These are phyloP conservation scores for Dascyllus trimaculatus DNA, from an alignment of 2,113 vertebrate species.

Conservation along the genomic window DNA sequence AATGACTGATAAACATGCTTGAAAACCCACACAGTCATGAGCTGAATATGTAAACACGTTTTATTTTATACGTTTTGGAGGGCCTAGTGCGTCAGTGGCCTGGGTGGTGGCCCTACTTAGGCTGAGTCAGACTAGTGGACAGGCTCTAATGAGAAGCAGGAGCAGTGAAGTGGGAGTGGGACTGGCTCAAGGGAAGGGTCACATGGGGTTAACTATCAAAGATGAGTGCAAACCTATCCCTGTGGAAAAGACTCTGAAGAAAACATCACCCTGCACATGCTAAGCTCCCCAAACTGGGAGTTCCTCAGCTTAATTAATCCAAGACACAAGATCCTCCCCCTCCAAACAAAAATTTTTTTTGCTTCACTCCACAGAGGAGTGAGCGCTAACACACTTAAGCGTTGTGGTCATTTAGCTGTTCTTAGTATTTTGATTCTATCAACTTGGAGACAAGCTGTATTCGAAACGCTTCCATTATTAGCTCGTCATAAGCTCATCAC, in stretches of 20 bases:
- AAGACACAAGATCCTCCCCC: conserved; percentile 76
- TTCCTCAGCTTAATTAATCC: conserved; percentile 85
- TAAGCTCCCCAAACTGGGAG: conserved; percentile 84
- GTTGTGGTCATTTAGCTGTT: conserved; percentile 39
- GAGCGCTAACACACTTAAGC: conserved; percentile 44
- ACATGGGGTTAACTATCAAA: conserved; percentile 86
- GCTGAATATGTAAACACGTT: conserved; percentile 17
- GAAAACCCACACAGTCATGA: conserved; percentile 6
- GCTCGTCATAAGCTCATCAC: conserved; percentile 15
- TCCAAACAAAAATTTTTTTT: conserved; percentile 25
- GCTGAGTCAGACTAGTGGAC: conserved; percentile 68
- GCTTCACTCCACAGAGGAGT: conserved; percentile 51
- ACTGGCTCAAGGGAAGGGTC: conserved; percentile 79
- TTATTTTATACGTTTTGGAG: conserved; percentile 22
- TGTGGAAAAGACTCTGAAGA: conserved; percentile 83
- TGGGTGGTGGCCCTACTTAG: conserved; percentile 65
- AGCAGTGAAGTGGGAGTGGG: conserved; percentile 79
- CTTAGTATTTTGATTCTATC: conserved; percentile 23
- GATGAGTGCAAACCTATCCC: conserved; percentile 88
- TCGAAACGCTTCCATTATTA: conserved; percentile 36
- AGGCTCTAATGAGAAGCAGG: conserved; percentile 86
- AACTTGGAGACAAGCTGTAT: conserved; percentile 15
- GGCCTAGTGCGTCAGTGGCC: conserved; percentile 45
- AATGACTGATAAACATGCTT: conserved; percentile 21
- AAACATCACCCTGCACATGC: conserved; percentile 83